Percentiles rank a stretch among this genome's conserved stretches.
phyloP scores from a whole-genome alignment of 2,888 invertebrate species.

The Apodemia hepburni region DNA sequence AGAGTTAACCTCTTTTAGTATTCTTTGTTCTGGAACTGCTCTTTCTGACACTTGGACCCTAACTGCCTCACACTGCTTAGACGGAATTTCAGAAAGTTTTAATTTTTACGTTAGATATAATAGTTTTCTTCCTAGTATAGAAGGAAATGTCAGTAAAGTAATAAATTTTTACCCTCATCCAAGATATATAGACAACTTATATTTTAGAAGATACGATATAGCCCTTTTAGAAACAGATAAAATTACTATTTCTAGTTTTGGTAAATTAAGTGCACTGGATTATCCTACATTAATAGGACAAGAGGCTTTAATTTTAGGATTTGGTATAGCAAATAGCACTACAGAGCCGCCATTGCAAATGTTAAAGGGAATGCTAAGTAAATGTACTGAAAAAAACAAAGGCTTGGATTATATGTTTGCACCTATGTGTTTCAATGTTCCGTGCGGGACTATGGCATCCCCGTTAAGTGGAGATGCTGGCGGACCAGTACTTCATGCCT shows the following conservation, averaged over 20 bases:
- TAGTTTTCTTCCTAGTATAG: not conserved
- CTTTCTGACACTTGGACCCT: not conserved
- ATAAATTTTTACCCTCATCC: not conserved
- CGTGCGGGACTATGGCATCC: not conserved
- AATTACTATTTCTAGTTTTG: not conserved
- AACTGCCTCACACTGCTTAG: not conserved
- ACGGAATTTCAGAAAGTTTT: not conserved
- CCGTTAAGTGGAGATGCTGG: not conserved
- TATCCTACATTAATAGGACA: not conserved
- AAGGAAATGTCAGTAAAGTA: not conserved
- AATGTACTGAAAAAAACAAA: not conserved
- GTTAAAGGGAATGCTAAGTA: not conserved
- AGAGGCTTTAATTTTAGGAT: not conserved
- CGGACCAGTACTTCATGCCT: not conserved
- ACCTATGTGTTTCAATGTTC: not conserved
- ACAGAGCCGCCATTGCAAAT: not conserved
- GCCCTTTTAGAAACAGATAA: not conserved
- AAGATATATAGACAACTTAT: not conserved
- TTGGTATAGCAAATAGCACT: not conserved
- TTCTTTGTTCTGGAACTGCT: not conserved
- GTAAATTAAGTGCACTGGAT: not conserved
- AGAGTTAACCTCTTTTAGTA: not conserved
- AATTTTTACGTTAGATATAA: not conserved
- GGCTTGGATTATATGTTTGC: not conserved
- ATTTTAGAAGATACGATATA: conserved; percentile 1